Percentiles rank a stretch among this genome's conserved stretches.
Conservation (phyloP, 2,113 vertebrate species). For the Nesoenas mayeri region DNA sequence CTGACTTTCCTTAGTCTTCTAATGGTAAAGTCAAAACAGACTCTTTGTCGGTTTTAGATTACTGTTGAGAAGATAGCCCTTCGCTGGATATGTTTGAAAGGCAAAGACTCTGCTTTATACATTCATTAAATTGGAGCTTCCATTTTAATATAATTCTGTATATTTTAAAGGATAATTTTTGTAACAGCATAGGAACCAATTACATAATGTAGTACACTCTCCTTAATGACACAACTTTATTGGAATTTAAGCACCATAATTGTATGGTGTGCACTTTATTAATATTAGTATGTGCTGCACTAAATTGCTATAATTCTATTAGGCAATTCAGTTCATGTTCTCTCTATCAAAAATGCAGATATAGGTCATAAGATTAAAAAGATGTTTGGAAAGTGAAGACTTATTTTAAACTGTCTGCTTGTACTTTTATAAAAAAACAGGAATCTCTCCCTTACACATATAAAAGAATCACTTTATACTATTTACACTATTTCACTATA, state of each 20-base stretch:
- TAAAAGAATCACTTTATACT: not conserved
- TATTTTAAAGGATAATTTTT: slow-evolving; percentile 38
- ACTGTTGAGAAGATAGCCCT: not conserved
- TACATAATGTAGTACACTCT: not conserved
- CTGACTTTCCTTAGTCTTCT: not conserved
- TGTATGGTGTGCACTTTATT: slow-evolving; percentile 11
- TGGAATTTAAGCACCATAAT: slow-evolving; percentile 30
- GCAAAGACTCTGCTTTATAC: not conserved
- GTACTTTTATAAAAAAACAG: not conserved
- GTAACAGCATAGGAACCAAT: not conserved
- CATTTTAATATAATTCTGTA: not conserved
- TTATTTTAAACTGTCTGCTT: not conserved
- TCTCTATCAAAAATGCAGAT: not conserved
- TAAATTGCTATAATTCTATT: slow-evolving; percentile 41
- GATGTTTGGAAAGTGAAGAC: not conserved
- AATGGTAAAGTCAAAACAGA: not conserved
- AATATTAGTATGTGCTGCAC: not conserved
- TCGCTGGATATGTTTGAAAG: not conserved
- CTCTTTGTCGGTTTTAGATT: not conserved
- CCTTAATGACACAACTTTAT: slow-evolving; percentile 13
- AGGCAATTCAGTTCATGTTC: not conserved
- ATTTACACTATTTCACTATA: too few relatives aligned
- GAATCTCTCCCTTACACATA: not conserved
- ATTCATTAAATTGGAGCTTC: not conserved
- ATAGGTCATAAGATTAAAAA: not conserved